Evolutionary conservation across 2,888 invertebrate genomes (phyloP), one percentile per base, ranked within the genome.

Genomic region (Ectemnius cavifrons): DNA sequence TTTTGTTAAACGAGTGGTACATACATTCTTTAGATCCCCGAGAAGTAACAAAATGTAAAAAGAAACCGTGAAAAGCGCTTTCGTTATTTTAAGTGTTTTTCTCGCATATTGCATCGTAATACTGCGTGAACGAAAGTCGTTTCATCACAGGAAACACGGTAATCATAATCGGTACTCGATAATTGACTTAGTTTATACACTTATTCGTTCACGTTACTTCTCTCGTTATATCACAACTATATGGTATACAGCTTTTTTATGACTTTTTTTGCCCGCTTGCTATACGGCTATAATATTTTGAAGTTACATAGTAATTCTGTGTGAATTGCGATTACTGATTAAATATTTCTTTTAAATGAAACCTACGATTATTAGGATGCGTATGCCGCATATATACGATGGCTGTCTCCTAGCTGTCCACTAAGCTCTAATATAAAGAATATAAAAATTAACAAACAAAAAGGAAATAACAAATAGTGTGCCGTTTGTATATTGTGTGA

Each of bases 181-280:
- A 85, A 85, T 85, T 85, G 85, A 85, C 85, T 85, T 85, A 85
- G 84, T 84, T 85, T 80, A 84, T 81, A 82, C 83, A 85, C 76
- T 82, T 81, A 74, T 68, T 45, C 52, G 71, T 62, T 49, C 63
- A 73, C 73, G 67, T 67, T 72, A 60, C 68, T 63, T 75, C 60
- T 52, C 20, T 78, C 45, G 61, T 27, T 37, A n/a, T 79, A 80
- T 80, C 80, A 79, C 77, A 80, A 80, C 74, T 79, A 71, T 60
- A 67, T 62, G 56, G 63, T 67, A 58, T 67, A 56, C 47, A 56
- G 14, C 72, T 60, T 13, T 58, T 64, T 57, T 52, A 46, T 46
- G 14, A 45, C 52, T 58, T 27, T 6, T 63, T 27, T 20, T 49
- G 28, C 2, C 58, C 28, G 56, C 46, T n/a, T 20, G 37, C 37